Percentiles rank a stretch among this genome's conserved stretches.
Conservation (phyloP, 2,888 invertebrate genomes). For the Sinopyrophorus schimmeli region DNA sequence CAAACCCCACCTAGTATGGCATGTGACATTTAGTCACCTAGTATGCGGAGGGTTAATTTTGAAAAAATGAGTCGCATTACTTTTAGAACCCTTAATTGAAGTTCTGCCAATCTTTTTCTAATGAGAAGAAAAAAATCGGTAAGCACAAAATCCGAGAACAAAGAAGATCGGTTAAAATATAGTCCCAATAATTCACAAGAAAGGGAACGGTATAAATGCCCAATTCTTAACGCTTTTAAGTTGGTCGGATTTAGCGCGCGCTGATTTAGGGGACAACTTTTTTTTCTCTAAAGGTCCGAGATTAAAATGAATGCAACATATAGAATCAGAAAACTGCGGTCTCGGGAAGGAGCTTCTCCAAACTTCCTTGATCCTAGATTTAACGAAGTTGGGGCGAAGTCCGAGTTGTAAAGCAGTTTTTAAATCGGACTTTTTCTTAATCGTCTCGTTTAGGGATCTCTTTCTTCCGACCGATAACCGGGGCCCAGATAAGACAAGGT, state of each 20-base stretch:
- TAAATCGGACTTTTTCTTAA: conserved; percentile 38
- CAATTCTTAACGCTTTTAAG: conserved; percentile 5
- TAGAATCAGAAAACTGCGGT: conserved; percentile 4
- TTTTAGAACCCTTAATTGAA: too few species aligned
- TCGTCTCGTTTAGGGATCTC: conserved; percentile 30
- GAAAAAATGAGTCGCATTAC: too few species aligned
- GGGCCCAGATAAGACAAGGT: conserved; percentile 47
- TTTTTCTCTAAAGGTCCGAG: conserved; percentile 1
- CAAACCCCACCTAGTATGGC: too few species aligned
- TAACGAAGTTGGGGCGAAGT: conserved; percentile 20
- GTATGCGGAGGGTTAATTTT: too few species aligned
- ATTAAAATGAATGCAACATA: conserved; percentile 5
- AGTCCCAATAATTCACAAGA: too few species aligned
- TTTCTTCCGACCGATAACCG: conserved; percentile 42
- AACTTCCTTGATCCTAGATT: conserved; percentile 17
- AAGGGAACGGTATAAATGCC: conserved; percentile 8
- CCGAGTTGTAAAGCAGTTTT: conserved; percentile 37
- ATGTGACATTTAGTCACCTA: too few species aligned
- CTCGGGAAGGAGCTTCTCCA: not conserved
- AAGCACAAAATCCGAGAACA: too few species aligned
- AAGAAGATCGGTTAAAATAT: too few species aligned
- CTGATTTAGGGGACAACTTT: conserved; percentile 7
- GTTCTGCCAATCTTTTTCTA: too few species aligned
- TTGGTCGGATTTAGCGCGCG: conserved; percentile 1
- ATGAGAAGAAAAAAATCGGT: too few species aligned